phyloP scores from a whole-genome alignment of 2,888 invertebrate species.

The Microplitis deprimator region DNA sequence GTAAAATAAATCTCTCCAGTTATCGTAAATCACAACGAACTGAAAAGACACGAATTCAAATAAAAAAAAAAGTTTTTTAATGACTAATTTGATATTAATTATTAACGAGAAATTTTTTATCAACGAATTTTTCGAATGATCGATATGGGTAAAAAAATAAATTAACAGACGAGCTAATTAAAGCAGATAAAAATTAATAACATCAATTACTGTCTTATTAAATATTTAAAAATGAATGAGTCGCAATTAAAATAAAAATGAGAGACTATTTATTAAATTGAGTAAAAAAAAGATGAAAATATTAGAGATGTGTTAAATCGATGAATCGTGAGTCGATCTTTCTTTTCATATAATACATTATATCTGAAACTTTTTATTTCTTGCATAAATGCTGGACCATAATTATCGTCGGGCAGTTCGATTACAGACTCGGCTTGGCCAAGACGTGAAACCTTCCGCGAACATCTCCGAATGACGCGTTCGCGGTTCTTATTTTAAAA shows the following conservation, averaged over 20 bases:
- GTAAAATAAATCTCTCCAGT: too few relatives aligned
- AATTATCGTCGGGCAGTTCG: constrained; percentile 54
- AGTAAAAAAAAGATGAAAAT: not conserved
- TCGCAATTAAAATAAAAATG: not conserved
- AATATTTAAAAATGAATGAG: not conserved
- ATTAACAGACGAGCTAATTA: not conserved
- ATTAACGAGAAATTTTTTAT: not conserved
- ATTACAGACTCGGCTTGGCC: constrained; percentile 48
- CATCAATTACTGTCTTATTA: not conserved
- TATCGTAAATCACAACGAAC: too few relatives aligned
- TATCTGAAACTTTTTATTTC: not conserved
- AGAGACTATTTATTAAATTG: not conserved
- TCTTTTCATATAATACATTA: constrained; percentile 15
- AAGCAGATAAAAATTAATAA: not conserved
- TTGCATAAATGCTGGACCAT: constrained; percentile 40
- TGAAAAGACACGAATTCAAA: too few relatives aligned
- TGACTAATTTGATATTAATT: too few relatives aligned
- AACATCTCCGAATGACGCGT: constrained; percentile 23
- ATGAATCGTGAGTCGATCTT: constrained; percentile 23
- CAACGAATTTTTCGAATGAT: not conserved
- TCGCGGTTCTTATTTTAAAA: not conserved
- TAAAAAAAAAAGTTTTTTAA: too few relatives aligned
- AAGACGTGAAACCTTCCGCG: constrained; percentile 19
- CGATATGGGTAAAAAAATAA: not conserved
- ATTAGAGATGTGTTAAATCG: not conserved